phyloP scores from a whole-genome alignment of 2,797 vertebrate species.

The Eidolon dupreanum region DNA sequence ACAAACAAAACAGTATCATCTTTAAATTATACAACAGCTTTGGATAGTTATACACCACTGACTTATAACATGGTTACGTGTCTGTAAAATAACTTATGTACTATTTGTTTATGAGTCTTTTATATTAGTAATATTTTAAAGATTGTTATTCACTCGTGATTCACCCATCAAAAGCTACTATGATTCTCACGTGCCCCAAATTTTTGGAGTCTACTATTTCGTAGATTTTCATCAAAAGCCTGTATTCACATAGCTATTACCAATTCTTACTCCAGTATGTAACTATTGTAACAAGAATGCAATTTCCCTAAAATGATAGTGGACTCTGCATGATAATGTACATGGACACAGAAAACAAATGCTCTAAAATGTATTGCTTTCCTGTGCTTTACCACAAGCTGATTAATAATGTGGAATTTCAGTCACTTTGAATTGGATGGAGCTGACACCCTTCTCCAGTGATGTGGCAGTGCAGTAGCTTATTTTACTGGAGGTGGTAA shows the following conservation, averaged over 20 bases:
- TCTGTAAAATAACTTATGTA: not conserved
- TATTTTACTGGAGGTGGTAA: not conserved
- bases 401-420: conserved; percentile 9
- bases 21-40: not conserved
- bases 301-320: not conserved
- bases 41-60: not conserved
- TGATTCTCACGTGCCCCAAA: not conserved
- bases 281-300: not conserved
- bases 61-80: not conserved
- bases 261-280: not conserved
- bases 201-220: not conserved
- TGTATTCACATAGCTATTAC: not conserved
- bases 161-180: not conserved
- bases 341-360: not conserved
- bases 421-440: not conserved
- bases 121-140: not conserved
- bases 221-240: not conserved
- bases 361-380: not conserved
- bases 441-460: not conserved
- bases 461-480: not conserved
- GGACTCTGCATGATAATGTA: not conserved
- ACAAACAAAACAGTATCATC: not conserved
- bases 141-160: not conserved
- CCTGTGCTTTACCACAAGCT: not conserved
- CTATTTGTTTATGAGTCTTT: not conserved